These are phyloP conservation scores for Zaprionus vittiger DNA, from an alignment of 1,140 invertebrate species.

Conservation along the genomic window DNA sequence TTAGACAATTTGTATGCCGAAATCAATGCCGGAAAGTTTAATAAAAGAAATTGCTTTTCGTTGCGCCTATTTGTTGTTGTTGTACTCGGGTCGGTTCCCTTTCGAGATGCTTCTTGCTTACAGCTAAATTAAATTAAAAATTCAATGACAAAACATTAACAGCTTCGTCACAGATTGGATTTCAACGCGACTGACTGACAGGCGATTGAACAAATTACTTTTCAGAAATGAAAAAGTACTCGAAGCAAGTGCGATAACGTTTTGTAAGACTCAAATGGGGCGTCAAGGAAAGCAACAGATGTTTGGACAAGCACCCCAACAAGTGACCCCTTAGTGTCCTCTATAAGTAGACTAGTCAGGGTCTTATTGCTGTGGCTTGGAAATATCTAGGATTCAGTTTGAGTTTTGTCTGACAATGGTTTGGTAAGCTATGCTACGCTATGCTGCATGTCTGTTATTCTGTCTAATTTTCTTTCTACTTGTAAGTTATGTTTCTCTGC, in stretches of 20 bases:
- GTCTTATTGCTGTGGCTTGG: constrained; percentile 9
- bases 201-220: constrained; percentile 37
- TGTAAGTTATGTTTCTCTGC: not conserved
- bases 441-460: not conserved
- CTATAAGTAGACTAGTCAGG: not conserved
- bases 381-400: constrained; percentile 1
- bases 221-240: constrained; percentile 31
- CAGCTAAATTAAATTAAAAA: constrained; percentile 56
- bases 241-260: not conserved
- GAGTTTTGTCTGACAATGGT: constrained; percentile 9
- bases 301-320: not conserved
- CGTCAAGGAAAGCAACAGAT: constrained; percentile 33
- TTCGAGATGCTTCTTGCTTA: constrained; percentile 24
- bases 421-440: too few relatives aligned
- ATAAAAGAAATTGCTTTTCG: constrained; percentile 50
- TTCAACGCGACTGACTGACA: constrained; percentile 26
- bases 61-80: not conserved
- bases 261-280: constrained; percentile 20
- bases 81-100: not conserved
- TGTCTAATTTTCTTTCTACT: not conserved
- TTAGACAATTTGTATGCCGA: constrained; percentile 54
- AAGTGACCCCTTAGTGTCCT: not conserved
- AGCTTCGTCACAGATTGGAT: constrained; percentile 42
- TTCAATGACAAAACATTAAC: constrained; percentile 49
- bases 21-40: constrained; percentile 44